Evolutionary conservation across 2,888 invertebrate genomes (phyloP), one percentile per base, ranked within the genome.

Genomic region (Seira sanloemensis): DNA sequence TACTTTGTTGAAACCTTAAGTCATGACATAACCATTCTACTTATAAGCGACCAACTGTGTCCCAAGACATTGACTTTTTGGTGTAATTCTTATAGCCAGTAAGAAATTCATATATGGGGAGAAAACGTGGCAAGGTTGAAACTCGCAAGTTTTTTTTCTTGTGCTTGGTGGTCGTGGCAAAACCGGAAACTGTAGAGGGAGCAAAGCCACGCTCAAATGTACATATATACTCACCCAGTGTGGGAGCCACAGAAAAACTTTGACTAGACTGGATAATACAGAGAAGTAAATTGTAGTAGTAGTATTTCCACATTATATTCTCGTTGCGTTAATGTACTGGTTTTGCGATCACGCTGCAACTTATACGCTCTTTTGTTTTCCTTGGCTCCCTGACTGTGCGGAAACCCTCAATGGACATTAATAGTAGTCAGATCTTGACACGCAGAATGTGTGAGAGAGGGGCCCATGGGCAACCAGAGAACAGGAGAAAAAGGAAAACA

Each of bases 381-480:
- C 37, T 71, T 69, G 66, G 79, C 62, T 71, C 83, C 69, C 85
- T 73, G 21, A 79, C 85, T 86, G 87, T 84, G 87, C 86, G 75
- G 73, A 85, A 87, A 88, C 85, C 86, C 80, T 82, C 83, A 86
- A 83, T 85, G 77, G 85, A 84, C 86, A 87, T 85, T 87, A 76
- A 76, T 71, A 71, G n/a, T n/a, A n/a, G 76, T 68, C 66, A 77
- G 73, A 79, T 79, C 79, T 73, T 73, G 79, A 73, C 79, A 67
- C 66, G 46, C 50, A 65, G 73, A 79, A 79, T 79, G 79, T 65
- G 66, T 37, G 46, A 69, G 50, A 66, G 65, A n/a, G n/a, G n/a
- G n/a, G 67, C 79, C 67, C 66, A 54, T 62, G 78, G 71, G 78
- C 69, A 12, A 75, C 27, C 73, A 79, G 67, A 73, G 71, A 46